A percentile compares a stretch with the other conserved stretches of the same genome.
Evolutionary conservation across 2,888 invertebrate species (phyloP).

Genomic region (Chalcosyrphus nemorum): DNA sequence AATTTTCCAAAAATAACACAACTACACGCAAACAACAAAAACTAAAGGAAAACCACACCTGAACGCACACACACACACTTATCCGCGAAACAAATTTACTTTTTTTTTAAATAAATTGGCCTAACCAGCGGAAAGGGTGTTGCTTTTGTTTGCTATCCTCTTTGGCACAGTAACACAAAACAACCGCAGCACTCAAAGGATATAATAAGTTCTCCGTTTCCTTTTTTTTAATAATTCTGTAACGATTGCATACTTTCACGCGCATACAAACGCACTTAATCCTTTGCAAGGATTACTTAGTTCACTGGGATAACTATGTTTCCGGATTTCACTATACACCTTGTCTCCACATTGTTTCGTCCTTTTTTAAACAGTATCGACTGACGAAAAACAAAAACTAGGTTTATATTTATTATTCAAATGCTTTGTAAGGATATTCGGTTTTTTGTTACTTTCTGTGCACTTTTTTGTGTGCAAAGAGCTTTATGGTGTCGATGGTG

Average conservation of each 20-base stretch:
- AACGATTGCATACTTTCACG: not conserved
- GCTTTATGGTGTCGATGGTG: conserved; percentile 43
- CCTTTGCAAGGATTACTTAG: conserved; percentile 31
- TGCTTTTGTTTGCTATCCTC: not conserved
- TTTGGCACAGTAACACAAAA: conserved; percentile 30
- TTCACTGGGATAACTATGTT: conserved; percentile 2
- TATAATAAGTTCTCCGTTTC: not conserved
- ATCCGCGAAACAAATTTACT: not conserved
- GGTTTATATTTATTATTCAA: conserved; percentile 20
- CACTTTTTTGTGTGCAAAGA: conserved; percentile 42
- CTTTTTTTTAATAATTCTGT: conserved; percentile 6
- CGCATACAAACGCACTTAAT: conserved; percentile 14
- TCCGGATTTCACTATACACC: conserved; percentile 34
- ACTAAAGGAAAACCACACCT: conserved; percentile 5
- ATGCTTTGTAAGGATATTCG: conserved; percentile 45
- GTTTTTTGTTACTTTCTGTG: conserved; percentile 20
- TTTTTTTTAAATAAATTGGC: conserved; percentile 15
- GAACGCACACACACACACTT: not conserved
- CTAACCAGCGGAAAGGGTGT: not conserved
- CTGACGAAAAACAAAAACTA: not conserved
- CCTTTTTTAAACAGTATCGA: conserved; percentile 7
- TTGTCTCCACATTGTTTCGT: conserved; percentile 32
- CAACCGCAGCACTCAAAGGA: conserved; percentile 1
- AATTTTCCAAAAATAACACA: conserved; percentile 53
- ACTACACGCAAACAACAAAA: too few species aligned